Percentiles rank a stretch among this genome's conserved stretches.
phyloP scores from a whole-genome alignment of 2,888 invertebrate species.

The Gerris lacustris region DNA sequence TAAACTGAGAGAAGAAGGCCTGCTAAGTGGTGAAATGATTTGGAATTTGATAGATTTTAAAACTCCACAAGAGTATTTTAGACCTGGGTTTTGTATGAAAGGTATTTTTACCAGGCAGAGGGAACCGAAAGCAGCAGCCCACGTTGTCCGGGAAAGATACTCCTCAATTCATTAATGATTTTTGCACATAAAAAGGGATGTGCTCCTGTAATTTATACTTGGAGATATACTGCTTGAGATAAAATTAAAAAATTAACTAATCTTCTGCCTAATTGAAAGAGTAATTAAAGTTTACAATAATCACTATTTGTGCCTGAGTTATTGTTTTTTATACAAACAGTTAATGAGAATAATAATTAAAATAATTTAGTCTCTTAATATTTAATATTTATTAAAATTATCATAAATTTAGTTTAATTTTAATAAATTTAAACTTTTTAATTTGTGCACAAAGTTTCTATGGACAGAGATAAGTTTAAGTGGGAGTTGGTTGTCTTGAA shows the following conservation, averaged over 20 bases:
- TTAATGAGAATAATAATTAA: not conserved
- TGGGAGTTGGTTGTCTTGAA: too few relatives aligned
- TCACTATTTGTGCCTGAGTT: too few relatives aligned
- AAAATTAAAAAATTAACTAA: conserved; percentile 6
- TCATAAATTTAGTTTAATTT: too few relatives aligned
- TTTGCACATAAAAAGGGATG: too few relatives aligned
- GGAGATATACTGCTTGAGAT: not conserved
- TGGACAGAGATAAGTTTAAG: too few relatives aligned
- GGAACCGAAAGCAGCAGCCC: conserved; percentile 48
- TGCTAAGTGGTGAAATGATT: conserved; percentile 49
- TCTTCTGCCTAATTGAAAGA: not conserved
- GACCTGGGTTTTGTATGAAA: conserved; percentile 39
- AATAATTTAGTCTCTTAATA: not conserved
- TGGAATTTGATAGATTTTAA: conserved; percentile 58
- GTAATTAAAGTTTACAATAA: too few relatives aligned
- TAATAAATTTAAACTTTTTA: not conserved
- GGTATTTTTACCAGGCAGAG: conserved; percentile 46
- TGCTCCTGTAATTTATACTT: too few relatives aligned
- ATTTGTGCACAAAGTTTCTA: not conserved
- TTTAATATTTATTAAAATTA: too few relatives aligned
- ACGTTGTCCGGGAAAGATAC: conserved; percentile 42
- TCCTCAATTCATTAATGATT: not conserved
- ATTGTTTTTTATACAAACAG: too few relatives aligned
- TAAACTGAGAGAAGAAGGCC: conserved; percentile 35
- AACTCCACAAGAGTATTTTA: conserved; percentile 41